These are phyloP conservation scores for Alloscopus bannaensis DNA, from an alignment of 2,888 invertebrate genomes.

Conservation along the genomic window DNA sequence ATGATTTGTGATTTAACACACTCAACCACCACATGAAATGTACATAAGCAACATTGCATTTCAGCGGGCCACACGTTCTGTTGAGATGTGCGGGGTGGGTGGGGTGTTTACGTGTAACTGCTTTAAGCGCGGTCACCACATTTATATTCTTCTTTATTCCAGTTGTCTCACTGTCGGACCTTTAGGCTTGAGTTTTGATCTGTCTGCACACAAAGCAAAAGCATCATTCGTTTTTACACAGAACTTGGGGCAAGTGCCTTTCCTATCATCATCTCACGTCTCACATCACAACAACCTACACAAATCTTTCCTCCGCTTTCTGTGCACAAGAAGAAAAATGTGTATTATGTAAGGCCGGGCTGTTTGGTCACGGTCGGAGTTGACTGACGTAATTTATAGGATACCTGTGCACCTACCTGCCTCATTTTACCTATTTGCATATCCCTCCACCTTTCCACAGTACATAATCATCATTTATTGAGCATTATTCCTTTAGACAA, in stretches of 20 bases:
- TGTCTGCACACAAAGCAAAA: no score
- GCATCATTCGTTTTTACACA: conserved; percentile 5
- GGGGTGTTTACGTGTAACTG: conserved; percentile 29
- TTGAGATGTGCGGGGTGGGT: conserved; percentile 40
- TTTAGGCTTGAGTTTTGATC: neutral
- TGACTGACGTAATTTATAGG: conserved; percentile 44
- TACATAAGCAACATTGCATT: no score
- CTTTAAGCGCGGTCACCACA: neutral
- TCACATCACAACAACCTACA: conserved; percentile 31
- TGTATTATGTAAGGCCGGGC: conserved; percentile 18
- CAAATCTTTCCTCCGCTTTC: conserved; percentile 13
- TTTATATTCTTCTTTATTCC: conserved; percentile 2
- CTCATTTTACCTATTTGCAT: conserved; percentile 8
- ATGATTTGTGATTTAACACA: conserved; percentile 51
- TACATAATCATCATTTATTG: neutral
- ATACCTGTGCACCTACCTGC: conserved; percentile 20
- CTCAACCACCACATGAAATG: conserved; percentile 23
- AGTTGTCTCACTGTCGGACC: conserved; percentile 11
- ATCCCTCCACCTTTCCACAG: conserved; percentile 20
- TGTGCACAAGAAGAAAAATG: conserved; percentile 3
- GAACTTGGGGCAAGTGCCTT: conserved; percentile 45
- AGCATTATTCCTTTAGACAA: neutral
- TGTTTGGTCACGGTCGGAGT: conserved; percentile 45
- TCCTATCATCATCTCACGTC: conserved; percentile 4
- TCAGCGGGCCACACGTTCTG: no score